phyloP scores from a whole-genome alignment of 2,797 vertebrate genomes.

The Hylomyscus alleni region DNA sequence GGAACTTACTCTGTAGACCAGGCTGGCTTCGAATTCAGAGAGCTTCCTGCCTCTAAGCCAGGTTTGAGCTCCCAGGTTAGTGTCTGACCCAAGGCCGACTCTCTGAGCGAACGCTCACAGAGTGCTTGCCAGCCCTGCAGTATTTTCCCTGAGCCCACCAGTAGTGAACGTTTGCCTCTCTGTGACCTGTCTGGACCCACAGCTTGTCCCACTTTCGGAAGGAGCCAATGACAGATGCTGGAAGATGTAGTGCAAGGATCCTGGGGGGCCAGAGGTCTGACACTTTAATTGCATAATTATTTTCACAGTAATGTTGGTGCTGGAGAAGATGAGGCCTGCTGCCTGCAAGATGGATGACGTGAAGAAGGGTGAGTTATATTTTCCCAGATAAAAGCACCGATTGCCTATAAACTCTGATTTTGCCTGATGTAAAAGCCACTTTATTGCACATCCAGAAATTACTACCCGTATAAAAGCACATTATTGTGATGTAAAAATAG shows the following conservation, averaged over 20 bases:
- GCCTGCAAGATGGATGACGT: slow-evolving; percentile 72
- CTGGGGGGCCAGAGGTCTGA: slow-evolving; percentile 18
- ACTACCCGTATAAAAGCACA: slow-evolving; percentile 84
- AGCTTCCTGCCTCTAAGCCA: not conserved
- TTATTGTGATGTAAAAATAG: slow-evolving; percentile 87
- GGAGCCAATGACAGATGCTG: slow-evolving; percentile 20
- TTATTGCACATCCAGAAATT: slow-evolving; percentile 86
- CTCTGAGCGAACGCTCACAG: accelerated
- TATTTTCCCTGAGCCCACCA: not conserved
- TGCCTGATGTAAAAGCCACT: slow-evolving; percentile 84
- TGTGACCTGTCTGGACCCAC: not conserved
- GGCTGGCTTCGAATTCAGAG: not conserved
- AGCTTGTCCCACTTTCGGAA: slow-evolving; percentile 50
- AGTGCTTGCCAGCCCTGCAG: not conserved
- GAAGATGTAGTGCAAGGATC: slow-evolving; percentile 37
- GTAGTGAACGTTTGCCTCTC: not conserved
- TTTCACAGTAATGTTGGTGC: slow-evolving; percentile 7
- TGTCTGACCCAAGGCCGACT: not conserved
- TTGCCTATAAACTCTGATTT: slow-evolving; percentile 86
- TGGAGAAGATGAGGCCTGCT: slow-evolving; percentile 71
- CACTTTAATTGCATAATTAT: slow-evolving; percentile 77
- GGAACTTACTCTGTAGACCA: not conserved
- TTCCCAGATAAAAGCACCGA: slow-evolving; percentile 84
- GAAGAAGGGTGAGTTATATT: slow-evolving; percentile 77
- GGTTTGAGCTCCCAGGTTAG: not conserved